These are phyloP conservation scores for Drosophila ogumai DNA, from an alignment of 1,140 invertebrate genomes.

Conservation along the genomic window DNA sequence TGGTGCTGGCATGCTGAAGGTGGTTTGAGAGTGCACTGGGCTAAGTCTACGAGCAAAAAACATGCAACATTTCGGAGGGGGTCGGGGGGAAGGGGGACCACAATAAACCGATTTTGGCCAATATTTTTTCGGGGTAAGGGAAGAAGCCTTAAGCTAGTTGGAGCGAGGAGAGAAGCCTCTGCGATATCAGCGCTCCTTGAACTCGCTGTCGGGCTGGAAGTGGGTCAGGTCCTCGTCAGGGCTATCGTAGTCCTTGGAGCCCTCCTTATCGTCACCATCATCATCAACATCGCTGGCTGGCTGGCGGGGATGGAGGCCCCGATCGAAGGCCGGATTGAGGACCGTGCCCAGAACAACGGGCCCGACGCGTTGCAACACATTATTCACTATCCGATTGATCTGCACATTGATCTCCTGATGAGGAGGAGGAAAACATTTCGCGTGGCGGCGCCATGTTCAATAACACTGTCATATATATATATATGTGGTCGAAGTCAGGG, in stretches of 20 bases:
- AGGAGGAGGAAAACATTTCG: slow-evolving; percentile 67
- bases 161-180: background rate
- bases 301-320: slow-evolving; percentile 8
- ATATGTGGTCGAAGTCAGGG: background rate
- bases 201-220: slow-evolving; percentile 65
- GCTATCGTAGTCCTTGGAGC: slow-evolving; percentile 59
- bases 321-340: slow-evolving; percentile 66
- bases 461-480: slow-evolving; percentile 20
- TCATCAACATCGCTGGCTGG: slow-evolving; percentile 14
- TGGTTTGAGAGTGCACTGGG: slow-evolving; percentile 16
- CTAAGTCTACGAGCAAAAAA: slow-evolving; percentile 11
- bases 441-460: slow-evolving; percentile 47
- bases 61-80: slow-evolving; percentile 29
- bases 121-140: background rate
- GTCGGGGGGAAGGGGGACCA: slow-evolving; percentile 2
- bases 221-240: slow-evolving; percentile 55
- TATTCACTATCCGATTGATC: slow-evolving; percentile 83
- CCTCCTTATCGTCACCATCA: slow-evolving; percentile 1
- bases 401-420: slow-evolving; percentile 79
- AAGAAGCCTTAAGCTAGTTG: slow-evolving; percentile 22
- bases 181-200: slow-evolving; percentile 31
- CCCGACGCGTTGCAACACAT: slow-evolving; percentile 75
- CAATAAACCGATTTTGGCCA: slow-evolving; percentile 19
- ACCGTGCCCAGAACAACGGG: slow-evolving; percentile 73
- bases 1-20: slow-evolving; percentile 34